Base-by-base conservation (phyloP, 2,797 vertebrate genomes). In the Etheostoma perlongum region DNA sequence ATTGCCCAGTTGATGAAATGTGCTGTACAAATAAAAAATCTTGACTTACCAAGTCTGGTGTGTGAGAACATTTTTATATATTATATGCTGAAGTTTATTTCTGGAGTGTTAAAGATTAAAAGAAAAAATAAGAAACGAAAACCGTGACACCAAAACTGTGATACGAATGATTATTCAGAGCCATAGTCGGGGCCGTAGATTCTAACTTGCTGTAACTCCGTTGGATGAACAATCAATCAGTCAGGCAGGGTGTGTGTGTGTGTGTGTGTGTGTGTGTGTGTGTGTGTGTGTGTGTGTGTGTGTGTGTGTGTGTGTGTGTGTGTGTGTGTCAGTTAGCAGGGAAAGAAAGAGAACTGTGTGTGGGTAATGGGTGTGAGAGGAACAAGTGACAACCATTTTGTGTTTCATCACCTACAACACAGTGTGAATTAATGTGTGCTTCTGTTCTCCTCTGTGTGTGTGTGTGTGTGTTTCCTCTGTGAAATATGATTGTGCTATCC, bases 401-500 rank as follows among this genome's bases (percentile, higher is more conserved):
- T 73, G 76, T 51, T 74, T 76, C 11, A 60, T 63, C 36, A 49
- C 19, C 63, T 67, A 6, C 49, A 67, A 15, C 11, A 79, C 8
- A 9, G 15, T 64, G 15, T 64, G 59, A 69, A 77, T 44, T 4
- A 57, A 62, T 49, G 40, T 19, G 13, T 6, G 18, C 14, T 15
- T 54, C 23, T 54, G 6, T 78, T 58, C 16, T 52, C 6, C 5
- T n/a, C n/a, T 36, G 10, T 3, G 21, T 40, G 47, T 53, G 14
- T 54, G 42, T n/a, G 25, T 55, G 13, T 52, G 46, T 67, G 48
- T 14, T 54, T 18, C 46, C 49, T 49, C 52, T 65, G 58, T 51
- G 48, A 60, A 79, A 76, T 81, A 68, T 72, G 75, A 89, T 61
- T 74, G 68, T 76, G 47, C 57, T 49, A 44, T 85, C 82, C 82